Conservation (phyloP, 2,113 vertebrate species). For the Calyptomena viridis region DNA sequence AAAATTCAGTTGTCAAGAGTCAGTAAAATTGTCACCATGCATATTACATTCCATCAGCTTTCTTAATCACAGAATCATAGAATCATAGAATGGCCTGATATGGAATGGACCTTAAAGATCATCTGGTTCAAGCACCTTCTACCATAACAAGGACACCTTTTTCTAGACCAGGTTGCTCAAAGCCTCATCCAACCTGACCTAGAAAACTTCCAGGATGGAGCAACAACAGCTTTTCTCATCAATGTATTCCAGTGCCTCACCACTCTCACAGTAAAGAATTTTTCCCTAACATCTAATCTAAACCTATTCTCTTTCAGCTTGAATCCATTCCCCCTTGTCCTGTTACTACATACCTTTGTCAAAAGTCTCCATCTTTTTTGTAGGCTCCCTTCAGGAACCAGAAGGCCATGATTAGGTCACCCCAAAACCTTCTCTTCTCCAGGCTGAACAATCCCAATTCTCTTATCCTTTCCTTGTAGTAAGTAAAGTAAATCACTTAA, state of each 20-base stretch:
- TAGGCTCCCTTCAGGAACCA: not conserved
- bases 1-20: slow-evolving; percentile 23
- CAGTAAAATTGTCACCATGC: not conserved
- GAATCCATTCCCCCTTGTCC: not conserved
- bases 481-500: not conserved
- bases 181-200: not conserved
- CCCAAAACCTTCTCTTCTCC: not conserved
- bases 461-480: not conserved
- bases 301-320: not conserved
- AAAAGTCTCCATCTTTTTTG: not conserved
- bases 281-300: not conserved
- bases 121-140: not conserved
- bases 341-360: too few species aligned
- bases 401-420: not conserved
- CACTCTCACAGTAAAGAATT: not conserved
- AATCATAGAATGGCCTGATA: not conserved
- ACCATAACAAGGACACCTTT: not conserved
- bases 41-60: not conserved
- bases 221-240: not conserved
- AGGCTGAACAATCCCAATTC: not conserved
- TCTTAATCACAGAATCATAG: not conserved
- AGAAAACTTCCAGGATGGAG: not conserved
- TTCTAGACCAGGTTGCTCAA: not conserved
- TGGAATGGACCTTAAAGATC: not conserved
- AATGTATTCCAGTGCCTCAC: not conserved